Base-by-base conservation (phyloP, 2,113 vertebrate species). In the Callaeas wilsoni region DNA sequence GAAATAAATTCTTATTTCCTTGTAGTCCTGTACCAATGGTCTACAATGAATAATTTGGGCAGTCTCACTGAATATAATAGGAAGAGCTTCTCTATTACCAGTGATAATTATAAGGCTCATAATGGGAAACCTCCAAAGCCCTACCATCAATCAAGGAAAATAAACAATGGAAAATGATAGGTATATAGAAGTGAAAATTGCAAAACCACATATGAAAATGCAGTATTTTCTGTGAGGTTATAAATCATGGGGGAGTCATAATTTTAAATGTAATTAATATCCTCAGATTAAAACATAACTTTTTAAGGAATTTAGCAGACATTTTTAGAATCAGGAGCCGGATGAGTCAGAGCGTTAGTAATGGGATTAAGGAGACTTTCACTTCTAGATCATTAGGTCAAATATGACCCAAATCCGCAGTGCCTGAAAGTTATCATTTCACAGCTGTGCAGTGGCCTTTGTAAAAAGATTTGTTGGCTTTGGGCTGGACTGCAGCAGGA, bases 41-140 rank as follows among this genome's bases (percentile, higher is more conserved):
- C 97, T 98, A 96, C 97, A 96, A 68, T 98, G 98, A 98, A 97
- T 98, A 98, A 98, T 98, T 98, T 97, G 97, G 97, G 97, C 97
- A 96, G 96, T 96, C 97, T 97, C 87, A 7, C 93, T 93, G 98
- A 98, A 97, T 98, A 98, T 97, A 98, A 98, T 98, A 97, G 97
- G 91, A 96, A 98, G 97, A 95, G 95, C 97, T 98, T 98, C 98
- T 98, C 97, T 98, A 97, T 98, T 98, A 98, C 98, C 93, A 93
- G 96, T 94, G 97, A 97, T 98, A 98, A 98, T 98, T 98, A 98
- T 98, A 98, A 98, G 97, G 97, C 97, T 97, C 97, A 98, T 98
- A 98, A 98, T 97, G 96, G 97, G 98, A 98, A 98, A 92, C 95
- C 96, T 96, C 96, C 92, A 90, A 71, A 96, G 98, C 97, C 94